These are phyloP conservation scores for Microtus montanus DNA, from an alignment of 2,113 vertebrate species.

Conservation along the genomic window DNA sequence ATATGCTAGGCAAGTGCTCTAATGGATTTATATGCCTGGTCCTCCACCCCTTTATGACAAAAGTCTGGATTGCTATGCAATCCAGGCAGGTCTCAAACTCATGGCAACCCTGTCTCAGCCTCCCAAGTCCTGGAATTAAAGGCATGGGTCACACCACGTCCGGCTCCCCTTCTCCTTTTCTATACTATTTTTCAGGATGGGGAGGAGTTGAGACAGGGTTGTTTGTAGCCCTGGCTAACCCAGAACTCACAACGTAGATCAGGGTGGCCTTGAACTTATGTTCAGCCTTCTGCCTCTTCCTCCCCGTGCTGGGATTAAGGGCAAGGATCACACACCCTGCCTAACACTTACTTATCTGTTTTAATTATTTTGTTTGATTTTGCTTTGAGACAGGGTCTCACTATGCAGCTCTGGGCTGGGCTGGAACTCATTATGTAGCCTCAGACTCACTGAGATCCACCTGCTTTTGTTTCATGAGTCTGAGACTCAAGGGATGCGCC, in stretches of 20 bases:
- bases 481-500: not conserved
- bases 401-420: not conserved
- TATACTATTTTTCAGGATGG: not conserved
- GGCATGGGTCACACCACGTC: not conserved
- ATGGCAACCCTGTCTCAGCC: not conserved
- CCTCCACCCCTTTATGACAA: not conserved
- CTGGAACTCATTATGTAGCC: not conserved
- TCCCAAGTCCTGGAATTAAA: not conserved
- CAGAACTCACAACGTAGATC: not conserved
- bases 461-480: not conserved
- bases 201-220: not conserved
- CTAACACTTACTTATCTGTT: not conserved
- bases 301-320: not conserved
- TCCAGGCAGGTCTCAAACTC: not conserved
- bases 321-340: not conserved
- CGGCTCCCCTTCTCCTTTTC: no score
- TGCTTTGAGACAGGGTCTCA: not conserved
- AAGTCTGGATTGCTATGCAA: not conserved
- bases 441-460: not conserved
- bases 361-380: not conserved
- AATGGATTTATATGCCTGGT: not conserved
- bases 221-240: not conserved
- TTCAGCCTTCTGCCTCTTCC: not conserved
- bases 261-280: not conserved
- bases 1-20: not conserved